Conservation (phyloP, 2,888 invertebrate species). For the Metallyticus violacea region DNA sequence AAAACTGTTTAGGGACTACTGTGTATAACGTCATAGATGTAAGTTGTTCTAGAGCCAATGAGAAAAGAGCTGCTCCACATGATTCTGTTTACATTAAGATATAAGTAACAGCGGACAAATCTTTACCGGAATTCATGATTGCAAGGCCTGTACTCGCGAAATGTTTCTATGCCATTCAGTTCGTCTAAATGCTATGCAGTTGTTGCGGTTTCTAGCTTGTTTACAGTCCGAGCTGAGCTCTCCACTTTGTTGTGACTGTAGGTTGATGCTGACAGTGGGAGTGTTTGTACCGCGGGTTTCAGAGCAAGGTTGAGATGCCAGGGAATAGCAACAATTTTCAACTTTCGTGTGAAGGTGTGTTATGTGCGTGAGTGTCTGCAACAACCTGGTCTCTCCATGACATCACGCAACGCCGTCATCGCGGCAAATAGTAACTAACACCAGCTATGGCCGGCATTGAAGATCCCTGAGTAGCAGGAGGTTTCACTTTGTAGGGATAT, state of each 20-base stretch:
- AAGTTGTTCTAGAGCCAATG: too few species aligned
- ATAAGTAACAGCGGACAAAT: too few species aligned
- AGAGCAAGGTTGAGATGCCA: neutral
- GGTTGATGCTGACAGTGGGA: neutral
- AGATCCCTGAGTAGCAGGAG: too few species aligned
- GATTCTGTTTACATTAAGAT: too few species aligned
- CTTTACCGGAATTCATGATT: too few species aligned
- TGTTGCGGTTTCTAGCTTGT: neutral
- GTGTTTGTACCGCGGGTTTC: neutral
- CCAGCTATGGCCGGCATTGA: too few species aligned
- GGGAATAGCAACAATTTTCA: neutral
- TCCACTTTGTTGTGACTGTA: neutral
- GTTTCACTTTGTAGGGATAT: neutral
- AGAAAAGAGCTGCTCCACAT: too few species aligned
- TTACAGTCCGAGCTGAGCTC: neutral
- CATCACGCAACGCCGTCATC: neutral
- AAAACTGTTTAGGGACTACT: too few species aligned
- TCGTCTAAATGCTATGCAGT: neutral
- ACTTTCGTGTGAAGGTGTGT: neutral
- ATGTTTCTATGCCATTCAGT: too few species aligned
- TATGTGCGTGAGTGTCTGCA: neutral
- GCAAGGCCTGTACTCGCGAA: too few species aligned
- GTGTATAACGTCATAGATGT: too few species aligned
- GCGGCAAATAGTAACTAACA: neutral
- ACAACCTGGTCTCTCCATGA: neutral